These are phyloP conservation scores for Pteropus rufus DNA, from an alignment of 2,797 vertebrate species.

Conservation along the genomic window DNA sequence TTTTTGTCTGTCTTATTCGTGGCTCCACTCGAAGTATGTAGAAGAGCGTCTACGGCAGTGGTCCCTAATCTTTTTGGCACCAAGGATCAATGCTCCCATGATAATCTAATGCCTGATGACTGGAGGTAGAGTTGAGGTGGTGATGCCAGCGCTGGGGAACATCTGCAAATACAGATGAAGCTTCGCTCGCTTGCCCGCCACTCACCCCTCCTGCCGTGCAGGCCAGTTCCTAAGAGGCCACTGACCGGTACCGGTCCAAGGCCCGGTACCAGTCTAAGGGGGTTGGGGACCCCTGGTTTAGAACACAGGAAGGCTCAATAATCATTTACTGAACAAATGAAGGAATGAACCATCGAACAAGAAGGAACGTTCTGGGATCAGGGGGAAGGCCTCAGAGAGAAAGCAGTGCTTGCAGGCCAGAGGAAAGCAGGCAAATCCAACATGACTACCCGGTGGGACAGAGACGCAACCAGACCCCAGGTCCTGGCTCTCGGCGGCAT, in stretches of 20 bases:
- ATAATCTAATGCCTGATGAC: too few relatives aligned
- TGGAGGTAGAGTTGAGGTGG: too few relatives aligned
- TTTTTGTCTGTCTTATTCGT: background rate
- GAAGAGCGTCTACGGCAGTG: background rate
- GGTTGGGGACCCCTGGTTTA: too few relatives aligned
- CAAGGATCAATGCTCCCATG: too few relatives aligned
- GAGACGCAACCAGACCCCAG: background rate
- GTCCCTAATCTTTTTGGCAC: too few relatives aligned
- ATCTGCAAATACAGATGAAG: too few relatives aligned
- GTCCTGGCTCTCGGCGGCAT: background rate
- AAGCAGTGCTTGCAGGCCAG: background rate
- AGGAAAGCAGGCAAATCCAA: background rate
- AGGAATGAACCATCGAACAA: background rate
- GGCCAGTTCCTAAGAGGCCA: too few relatives aligned
- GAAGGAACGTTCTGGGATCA: background rate
- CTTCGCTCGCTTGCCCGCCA: too few relatives aligned
- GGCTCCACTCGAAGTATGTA: background rate
- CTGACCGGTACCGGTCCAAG: too few relatives aligned
- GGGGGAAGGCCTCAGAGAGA: background rate
- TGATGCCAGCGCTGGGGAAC: too few relatives aligned
- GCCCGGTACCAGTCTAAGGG: too few relatives aligned
- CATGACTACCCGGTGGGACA: rapidly evolving
- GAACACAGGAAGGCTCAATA: background rate
- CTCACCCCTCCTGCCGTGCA: too few relatives aligned
- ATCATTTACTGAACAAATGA: background rate